Evolutionary conservation across 37 sponge, comb jelly and placozoan genomes (phyloP).

Genomic region (Chondrilla cf. caribensis): DNA sequence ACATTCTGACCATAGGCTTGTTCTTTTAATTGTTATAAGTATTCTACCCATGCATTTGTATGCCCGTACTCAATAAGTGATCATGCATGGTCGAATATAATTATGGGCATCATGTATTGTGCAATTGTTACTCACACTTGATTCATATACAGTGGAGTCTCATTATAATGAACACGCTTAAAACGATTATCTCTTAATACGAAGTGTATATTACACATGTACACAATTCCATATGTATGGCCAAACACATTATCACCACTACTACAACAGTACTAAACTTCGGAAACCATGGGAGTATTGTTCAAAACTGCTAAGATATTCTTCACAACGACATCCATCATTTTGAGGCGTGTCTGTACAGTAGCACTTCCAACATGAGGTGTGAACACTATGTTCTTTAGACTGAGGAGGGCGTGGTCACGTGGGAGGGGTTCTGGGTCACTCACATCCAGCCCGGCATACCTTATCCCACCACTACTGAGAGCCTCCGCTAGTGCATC

Average conservation of each 20-base stretch:
- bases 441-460: conserved; percentile 89
- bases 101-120: no score
- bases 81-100: no score
- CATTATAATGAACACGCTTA: no score
- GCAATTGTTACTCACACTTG: no score
- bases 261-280: conserved; percentile 16
- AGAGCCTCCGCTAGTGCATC: conserved; percentile 79
- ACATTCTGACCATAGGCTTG: no score
- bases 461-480: conserved; percentile 46
- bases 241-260: background rate
- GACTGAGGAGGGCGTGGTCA: conserved; percentile 73
- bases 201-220: no score
- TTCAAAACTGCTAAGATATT: conserved; percentile 72
- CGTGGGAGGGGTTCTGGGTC: conserved; percentile 89
- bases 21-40: no score
- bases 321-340: conserved; percentile 63
- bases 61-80: no score
- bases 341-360: conserved; percentile 55
- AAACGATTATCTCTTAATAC: no score
- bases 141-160: no score
- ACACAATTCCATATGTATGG: background rate
- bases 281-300: conserved; percentile 52
- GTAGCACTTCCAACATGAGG: conserved; percentile 90
- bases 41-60: no score
- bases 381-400: conserved; percentile 71